Evolutionary conservation across 2,113 vertebrate genomes (phyloP).

Genomic region (Oophaga pumilio): DNA sequence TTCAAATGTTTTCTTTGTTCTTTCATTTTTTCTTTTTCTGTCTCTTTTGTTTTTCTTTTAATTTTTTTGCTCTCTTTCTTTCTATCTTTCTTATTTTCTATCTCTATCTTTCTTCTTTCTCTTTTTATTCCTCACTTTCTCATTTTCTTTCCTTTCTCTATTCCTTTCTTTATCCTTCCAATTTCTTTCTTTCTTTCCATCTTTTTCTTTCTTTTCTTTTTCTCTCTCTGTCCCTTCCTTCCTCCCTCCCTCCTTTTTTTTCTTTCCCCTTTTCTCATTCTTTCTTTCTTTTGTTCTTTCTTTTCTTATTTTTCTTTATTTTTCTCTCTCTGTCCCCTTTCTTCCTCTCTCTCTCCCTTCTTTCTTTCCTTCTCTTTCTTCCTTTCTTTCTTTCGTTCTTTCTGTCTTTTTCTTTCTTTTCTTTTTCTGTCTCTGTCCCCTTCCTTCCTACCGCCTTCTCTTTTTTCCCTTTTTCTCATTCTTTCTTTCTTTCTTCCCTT

Average conservation of each 20-base stretch:
- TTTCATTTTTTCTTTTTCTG: neutral
- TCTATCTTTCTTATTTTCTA: neutral
- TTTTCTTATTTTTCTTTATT: neutral
- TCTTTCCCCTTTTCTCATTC: neutral
- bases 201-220: neutral
- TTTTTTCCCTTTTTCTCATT: no score
- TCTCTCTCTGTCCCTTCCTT: neutral
- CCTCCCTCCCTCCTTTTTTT: neutral
- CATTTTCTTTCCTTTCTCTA: neutral
- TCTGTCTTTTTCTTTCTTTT: neutral
- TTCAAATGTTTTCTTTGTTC: neutral
- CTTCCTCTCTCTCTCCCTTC: neutral
- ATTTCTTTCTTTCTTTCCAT: neutral
- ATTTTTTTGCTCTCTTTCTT: neutral
- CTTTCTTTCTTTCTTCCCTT: no score
- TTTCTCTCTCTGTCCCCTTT: neutral
- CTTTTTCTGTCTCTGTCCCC: neutral
- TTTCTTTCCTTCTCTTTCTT: neutral
- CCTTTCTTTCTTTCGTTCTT: no score
- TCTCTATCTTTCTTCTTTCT: no score
- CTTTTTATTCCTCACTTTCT: rapidly evolving
- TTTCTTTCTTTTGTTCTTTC: neutral
- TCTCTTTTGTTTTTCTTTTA: neutral
- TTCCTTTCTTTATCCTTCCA: neutral
- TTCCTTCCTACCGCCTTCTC: no score